Conservation (phyloP, 2,113 vertebrate species). For the Petrocephalus microphthalmus region DNA sequence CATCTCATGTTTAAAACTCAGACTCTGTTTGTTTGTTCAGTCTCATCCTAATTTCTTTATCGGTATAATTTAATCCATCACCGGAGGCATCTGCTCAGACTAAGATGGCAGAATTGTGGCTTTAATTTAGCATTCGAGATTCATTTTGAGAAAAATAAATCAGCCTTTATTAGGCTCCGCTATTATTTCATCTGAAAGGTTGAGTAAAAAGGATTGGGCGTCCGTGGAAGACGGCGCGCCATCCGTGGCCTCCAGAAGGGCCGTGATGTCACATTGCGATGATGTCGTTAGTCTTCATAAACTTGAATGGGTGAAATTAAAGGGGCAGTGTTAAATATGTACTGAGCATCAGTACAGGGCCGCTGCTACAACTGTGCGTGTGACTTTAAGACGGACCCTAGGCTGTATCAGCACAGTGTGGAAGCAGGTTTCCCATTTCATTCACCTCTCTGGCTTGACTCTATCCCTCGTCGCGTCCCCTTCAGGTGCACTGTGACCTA, state of each 20-base stretch:
- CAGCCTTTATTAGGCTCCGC: neutral
- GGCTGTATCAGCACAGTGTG: neutral
- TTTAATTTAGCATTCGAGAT: neutral
- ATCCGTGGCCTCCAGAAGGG: neutral
- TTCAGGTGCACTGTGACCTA: constrained; percentile 37
- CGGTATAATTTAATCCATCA: neutral
- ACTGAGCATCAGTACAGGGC: neutral
- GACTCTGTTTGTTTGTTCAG: neutral
- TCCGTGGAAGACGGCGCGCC: neutral
- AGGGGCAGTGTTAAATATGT: neutral
- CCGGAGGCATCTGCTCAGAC: neutral
- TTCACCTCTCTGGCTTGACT: neutral
- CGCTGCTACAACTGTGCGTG: neutral
- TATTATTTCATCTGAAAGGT: neutral
- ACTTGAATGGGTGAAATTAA: neutral
- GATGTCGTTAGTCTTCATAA: neutral
- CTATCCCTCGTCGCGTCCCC: constrained; percentile 24
- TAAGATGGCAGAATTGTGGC: no score
- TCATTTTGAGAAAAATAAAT: neutral
- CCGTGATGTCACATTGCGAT: neutral
- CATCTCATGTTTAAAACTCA: neutral
- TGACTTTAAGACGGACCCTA: neutral
- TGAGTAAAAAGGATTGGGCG: neutral
- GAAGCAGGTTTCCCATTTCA: neutral
- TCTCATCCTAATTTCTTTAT: neutral